Evolutionary conservation across 2,888 invertebrate species (phyloP).

Genomic region (Cryptus viduatorius): DNA sequence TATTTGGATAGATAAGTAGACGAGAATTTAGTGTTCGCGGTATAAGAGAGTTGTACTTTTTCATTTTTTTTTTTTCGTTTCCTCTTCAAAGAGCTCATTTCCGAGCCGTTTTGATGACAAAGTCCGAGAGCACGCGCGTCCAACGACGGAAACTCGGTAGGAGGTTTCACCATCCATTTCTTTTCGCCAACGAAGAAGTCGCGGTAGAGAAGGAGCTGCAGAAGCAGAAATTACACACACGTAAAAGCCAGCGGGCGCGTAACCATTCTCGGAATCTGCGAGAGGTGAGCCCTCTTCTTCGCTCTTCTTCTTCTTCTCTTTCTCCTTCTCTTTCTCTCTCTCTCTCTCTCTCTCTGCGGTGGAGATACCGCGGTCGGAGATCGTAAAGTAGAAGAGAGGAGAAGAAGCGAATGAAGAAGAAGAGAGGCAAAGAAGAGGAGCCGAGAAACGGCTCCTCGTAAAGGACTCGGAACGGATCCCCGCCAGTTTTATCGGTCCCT

Average conservation of each 20-base stretch:
- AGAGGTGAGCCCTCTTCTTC: slow-evolving; percentile 33
- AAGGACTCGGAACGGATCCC: slow-evolving; percentile 59
- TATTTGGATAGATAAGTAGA: background rate
- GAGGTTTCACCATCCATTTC: background rate
- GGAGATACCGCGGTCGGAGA: slow-evolving; percentile 47
- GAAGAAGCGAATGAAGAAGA: slow-evolving; percentile 32
- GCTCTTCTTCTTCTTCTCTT: no score
- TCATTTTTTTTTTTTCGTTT: background rate
- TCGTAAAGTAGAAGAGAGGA: slow-evolving; percentile 59
- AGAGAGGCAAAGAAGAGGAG: slow-evolving; percentile 48
- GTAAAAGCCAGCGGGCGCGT: slow-evolving; percentile 45
- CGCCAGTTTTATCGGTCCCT: slow-evolving; percentile 65
- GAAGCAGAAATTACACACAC: slow-evolving; percentile 23
- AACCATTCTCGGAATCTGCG: slow-evolving; percentile 61
- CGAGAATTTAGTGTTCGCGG: background rate
- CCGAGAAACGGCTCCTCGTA: slow-evolving; percentile 61
- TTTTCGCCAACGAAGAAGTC: background rate
- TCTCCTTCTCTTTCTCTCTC: no score
- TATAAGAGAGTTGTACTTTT: background rate
- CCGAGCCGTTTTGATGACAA: background rate
- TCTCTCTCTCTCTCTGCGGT: slow-evolving; percentile 19
- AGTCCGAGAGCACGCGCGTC: slow-evolving; percentile 14
- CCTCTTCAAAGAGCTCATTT: slow-evolving; percentile 5
- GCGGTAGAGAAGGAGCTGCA: background rate
- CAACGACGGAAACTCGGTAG: background rate